Percentiles rank a stretch among this genome's conserved stretches.
Evolutionary conservation across 2,888 invertebrate species (phyloP).

Genomic region (Augiades crinisus): DNA sequence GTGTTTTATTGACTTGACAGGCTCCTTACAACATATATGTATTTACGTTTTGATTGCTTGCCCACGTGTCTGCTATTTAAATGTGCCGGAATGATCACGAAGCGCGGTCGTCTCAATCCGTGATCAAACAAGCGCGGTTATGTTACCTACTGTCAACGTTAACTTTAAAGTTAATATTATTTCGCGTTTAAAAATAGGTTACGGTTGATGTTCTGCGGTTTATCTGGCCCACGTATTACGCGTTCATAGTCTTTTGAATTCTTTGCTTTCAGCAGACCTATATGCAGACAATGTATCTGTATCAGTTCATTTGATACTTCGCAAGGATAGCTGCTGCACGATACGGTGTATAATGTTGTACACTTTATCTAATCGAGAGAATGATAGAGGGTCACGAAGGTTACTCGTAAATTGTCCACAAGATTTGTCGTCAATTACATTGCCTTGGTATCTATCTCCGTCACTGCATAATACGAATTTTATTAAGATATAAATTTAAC

Average conservation of each 20-base stretch:
- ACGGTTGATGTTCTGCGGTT: background rate
- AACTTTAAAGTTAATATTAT: background rate
- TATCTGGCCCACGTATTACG: background rate
- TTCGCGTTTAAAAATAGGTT: slow-evolving; percentile 2
- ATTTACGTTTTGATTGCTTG: slow-evolving; percentile 23
- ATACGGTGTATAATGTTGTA: slow-evolving; percentile 4
- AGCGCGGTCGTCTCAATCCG: slow-evolving; percentile 12
- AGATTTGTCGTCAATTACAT: slow-evolving; percentile 19
- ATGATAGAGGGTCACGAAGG: slow-evolving; percentile 22
- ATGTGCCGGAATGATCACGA: slow-evolving; percentile 22
- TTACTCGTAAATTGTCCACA: slow-evolving; percentile 13
- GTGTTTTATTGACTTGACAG: slow-evolving; percentile 24
- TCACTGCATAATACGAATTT: no score
- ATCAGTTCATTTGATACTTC: no score
- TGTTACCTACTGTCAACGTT: background rate
- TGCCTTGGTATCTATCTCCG: background rate
- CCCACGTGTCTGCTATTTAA: slow-evolving; percentile 18
- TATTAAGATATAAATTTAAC: no score
- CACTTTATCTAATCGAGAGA: slow-evolving; percentile 19
- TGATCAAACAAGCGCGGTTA: slow-evolving; percentile 16
- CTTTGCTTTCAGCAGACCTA: background rate
- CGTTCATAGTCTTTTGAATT: background rate
- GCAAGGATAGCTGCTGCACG: background rate
- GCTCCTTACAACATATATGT: slow-evolving; percentile 11
- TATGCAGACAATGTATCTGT: background rate